Percentiles rank a stretch among this genome's conserved stretches.
Evolutionary conservation across 2,888 invertebrate species (phyloP).

Genomic region (Candidula unifasciata): DNA sequence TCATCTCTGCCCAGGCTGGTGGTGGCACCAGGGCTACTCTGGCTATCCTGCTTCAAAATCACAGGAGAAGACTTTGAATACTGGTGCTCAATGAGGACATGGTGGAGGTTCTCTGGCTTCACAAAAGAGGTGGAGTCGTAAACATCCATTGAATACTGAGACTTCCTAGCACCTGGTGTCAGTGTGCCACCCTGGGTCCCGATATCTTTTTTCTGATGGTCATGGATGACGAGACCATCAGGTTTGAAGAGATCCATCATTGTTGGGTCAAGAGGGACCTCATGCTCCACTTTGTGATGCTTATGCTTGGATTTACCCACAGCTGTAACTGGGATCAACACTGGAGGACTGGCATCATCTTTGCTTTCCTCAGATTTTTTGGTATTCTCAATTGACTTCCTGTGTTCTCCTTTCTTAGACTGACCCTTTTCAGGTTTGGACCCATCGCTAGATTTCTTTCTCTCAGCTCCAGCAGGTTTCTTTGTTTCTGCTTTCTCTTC

Average conservation of each 20-base stretch:
- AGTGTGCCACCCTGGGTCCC: conserved; percentile 81
- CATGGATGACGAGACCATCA: conserved; percentile 60
- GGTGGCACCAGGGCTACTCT: neutral
- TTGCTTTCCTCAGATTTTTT: conserved; percentile 18
- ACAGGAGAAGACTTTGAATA: conserved; percentile 42
- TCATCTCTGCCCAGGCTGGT: conserved; percentile 21
- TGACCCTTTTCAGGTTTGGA: conserved; percentile 12
- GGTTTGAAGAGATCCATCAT: conserved; percentile 72
- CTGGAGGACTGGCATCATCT: conserved; percentile 18
- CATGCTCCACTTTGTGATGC: conserved; percentile 61
- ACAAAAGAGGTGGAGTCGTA: conserved; percentile 81
- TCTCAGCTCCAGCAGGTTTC: conserved; percentile 25
- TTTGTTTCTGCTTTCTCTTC: conserved; percentile 36
- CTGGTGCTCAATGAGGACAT: conserved; percentile 47
- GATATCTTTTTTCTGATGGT: conserved; percentile 52
- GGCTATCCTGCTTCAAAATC: neutral
- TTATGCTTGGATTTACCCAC: conserved; percentile 59
- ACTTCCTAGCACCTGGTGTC: neutral
- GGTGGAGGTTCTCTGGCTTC: conserved; percentile 40
- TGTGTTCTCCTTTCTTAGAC: conserved; percentile 32
- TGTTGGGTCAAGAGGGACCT: conserved; percentile 63
- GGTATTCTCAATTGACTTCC: conserved; percentile 28
- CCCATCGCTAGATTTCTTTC: conserved; percentile 24
- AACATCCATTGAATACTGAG: neutral
- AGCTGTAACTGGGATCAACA: neutral